Evolutionary conservation across 2,888 invertebrate genomes (phyloP), one percentile per base, ranked within the genome.

Genomic region (Drosophila subquinaria): DNA sequence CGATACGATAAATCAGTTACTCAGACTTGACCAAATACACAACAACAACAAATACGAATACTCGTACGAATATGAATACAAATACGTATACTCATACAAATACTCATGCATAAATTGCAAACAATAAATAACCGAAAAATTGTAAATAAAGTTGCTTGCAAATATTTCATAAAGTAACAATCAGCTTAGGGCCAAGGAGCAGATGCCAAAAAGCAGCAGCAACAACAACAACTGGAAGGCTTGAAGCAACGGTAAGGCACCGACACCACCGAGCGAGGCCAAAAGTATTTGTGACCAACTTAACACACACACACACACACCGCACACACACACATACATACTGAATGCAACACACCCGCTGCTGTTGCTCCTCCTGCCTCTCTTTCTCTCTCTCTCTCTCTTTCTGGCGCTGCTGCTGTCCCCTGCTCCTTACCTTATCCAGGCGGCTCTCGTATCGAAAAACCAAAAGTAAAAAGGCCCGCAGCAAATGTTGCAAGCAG

Each of bases 111-210:
- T 80, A 89, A 88, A 90, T 90, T 88, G 87, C 89, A 81, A 89
- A 88, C 87, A 89, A 89, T 89, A 89, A 90, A 89, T 88, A 89
- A 89, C 90, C 78, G 81, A 90, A 89, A 90, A 90, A 90, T 90
- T 90, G 89, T 89, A 90, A 89, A 90, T 88, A 84, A 82, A 88
- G 90, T 84, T 89, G 88, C 90, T 76, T 82, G 82, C 87, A 90
- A 90, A 89, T 90, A 90, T 88, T 89, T 90, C 87, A 87, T 79
- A 89, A 89, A 81, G 87, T 79, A 89, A 81, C 90, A 89, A 87
- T 82, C 81, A 76, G 89, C 87, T 90, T 87, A 81, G 80, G 90
- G 89, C 90, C 76, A 83, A 81, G 86, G 82, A 89, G 82, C 84
- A 84, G 84, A 84, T 84, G 84, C 84, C 84, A 84, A 84, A 82